Percentiles rank a stretch among this genome's conserved stretches.
phyloP scores from a whole-genome alignment of 30 jellyfish, hydroid and myxozoan species.

The Turritopsis rubra region DNA sequence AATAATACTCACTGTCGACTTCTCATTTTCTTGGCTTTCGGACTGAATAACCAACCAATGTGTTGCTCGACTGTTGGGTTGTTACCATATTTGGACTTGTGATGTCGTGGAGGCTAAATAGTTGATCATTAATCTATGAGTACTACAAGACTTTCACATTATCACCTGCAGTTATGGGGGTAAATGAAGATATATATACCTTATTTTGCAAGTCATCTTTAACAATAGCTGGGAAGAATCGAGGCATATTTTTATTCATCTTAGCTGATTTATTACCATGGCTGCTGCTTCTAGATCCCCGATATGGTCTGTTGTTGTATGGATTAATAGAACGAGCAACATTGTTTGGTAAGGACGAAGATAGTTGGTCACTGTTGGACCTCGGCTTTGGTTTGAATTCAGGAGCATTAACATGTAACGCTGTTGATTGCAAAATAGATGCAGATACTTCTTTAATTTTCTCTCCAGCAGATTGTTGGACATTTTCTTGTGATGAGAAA shows the following conservation, averaged over 20 bases:
- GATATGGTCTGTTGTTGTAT: slow-evolving; percentile 34
- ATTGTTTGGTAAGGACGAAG: slow-evolving; percentile 70
- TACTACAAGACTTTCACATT: background rate
- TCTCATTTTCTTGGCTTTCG: slow-evolving; percentile 34
- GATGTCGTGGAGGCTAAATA: slow-evolving; percentile 80
- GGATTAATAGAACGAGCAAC: slow-evolving; percentile 42
- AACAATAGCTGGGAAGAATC: slow-evolving; percentile 82
- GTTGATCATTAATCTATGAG: background rate
- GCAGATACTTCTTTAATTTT: slow-evolving; percentile 47
- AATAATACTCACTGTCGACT: slow-evolving; percentile 31
- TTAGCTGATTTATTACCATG: slow-evolving; percentile 2
- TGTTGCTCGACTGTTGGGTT: slow-evolving; percentile 96
- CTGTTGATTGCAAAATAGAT: slow-evolving; percentile 45
- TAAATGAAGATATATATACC: slow-evolving; percentile 27
- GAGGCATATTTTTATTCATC: slow-evolving; percentile 29
- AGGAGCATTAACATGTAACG: slow-evolving; percentile 62
- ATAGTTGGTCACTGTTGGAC: slow-evolving; percentile 41
- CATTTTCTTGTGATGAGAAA: slow-evolving; percentile 31
- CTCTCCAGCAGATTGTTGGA: slow-evolving; percentile 15
- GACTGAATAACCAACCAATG: slow-evolving; percentile 95
- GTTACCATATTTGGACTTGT: slow-evolving; percentile 85
- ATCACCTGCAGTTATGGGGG: too few species aligned
- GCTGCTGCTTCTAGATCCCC: slow-evolving; percentile 16
- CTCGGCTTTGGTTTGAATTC: slow-evolving; percentile 90
- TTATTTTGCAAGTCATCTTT: slow-evolving; percentile 62